A percentile compares a stretch with the other conserved stretches of the same genome.
Evolutionary conservation across 2,888 invertebrate species (phyloP).

Genomic region (Brachyptera putata): DNA sequence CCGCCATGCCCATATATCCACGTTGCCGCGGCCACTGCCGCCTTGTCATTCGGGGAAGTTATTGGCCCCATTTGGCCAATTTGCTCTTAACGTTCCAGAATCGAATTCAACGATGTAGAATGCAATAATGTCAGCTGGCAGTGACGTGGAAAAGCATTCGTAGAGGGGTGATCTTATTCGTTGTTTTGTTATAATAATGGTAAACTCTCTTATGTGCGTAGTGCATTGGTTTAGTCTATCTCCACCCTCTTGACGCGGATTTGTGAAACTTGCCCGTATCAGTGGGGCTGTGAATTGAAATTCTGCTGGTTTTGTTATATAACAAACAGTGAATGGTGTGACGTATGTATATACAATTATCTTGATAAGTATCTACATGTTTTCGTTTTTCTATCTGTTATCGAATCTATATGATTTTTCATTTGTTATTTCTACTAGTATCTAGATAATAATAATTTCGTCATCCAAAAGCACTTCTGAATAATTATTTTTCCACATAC

Average conservation of each 20-base stretch:
- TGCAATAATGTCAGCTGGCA: constrained; percentile 31
- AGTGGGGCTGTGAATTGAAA: neutral
- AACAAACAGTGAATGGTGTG: too few species aligned
- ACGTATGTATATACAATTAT: too few species aligned
- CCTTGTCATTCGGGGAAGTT: constrained; percentile 42
- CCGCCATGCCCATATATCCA: constrained; percentile 23
- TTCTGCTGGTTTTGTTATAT: neutral
- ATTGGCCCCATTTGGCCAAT: constrained; percentile 46
- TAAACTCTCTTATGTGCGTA: neutral
- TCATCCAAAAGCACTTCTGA: too few species aligned
- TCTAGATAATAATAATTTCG: too few species aligned
- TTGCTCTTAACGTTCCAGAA: constrained; percentile 42
- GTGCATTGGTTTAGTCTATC: neutral
- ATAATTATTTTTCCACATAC: too few species aligned
- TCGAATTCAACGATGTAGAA: constrained; percentile 44
- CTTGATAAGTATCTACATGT: too few species aligned
- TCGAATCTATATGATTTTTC: too few species aligned
- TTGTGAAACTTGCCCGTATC: neutral
- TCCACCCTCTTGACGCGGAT: neutral
- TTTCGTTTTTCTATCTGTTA: too few species aligned
- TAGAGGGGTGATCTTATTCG: constrained; percentile 9
- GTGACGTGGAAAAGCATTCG: constrained; percentile 21
- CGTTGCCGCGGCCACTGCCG: constrained; percentile 20
- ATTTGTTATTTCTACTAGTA: too few species aligned
- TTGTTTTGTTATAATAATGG: constrained; percentile 18